Base-by-base conservation (phyloP, 2,888 invertebrate species). In the Brenthis ino region DNA sequence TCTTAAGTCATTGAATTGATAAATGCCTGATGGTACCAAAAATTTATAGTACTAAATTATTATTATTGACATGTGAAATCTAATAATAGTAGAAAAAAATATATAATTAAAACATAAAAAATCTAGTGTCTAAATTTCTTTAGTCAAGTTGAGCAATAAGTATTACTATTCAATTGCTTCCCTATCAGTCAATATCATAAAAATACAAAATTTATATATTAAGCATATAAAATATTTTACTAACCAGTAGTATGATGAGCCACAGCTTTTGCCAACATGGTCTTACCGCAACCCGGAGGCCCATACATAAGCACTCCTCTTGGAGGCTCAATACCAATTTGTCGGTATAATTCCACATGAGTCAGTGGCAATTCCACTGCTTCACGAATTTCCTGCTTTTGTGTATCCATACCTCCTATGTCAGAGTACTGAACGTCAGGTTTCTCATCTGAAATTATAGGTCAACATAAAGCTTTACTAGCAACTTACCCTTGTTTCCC, bases 381-480 rank as follows among this genome's bases (percentile, higher is more conserved):
- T 89, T 99, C 99, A 66, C 99, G 94, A 78, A 99, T 99, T 89
- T 99, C 99, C 72, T 99, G 99, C 82, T 99, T 99, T 88, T 99
- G 99, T 94, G 99, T 98, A 87, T 99, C 99, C 97, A 99, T 98
- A 50, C 99, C 99, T 87, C 99, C 99, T 82, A 99, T 99, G 83
- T 99, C 99, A 6, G 97, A 95, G 88, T 99, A 99, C 72, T 96
- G 95, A 8, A 99, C 98, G 88, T 99, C 99, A 0, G 99, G 99
- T 84, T 99, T 99, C 88, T 99, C 99, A 94, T 99, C 99, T 95
- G 77, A 56, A 60, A 70, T 24, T 43, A 43, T 43, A 43, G 37
- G 37, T 43, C 11, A 8, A 8, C 6, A 33, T 37, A 37, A 1
- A 37, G 37, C 8, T 37, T 37, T 28, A 28, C 28, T 28, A 28